Conservation (phyloP, 2,888 invertebrate species). For the Eristalis tenax region DNA sequence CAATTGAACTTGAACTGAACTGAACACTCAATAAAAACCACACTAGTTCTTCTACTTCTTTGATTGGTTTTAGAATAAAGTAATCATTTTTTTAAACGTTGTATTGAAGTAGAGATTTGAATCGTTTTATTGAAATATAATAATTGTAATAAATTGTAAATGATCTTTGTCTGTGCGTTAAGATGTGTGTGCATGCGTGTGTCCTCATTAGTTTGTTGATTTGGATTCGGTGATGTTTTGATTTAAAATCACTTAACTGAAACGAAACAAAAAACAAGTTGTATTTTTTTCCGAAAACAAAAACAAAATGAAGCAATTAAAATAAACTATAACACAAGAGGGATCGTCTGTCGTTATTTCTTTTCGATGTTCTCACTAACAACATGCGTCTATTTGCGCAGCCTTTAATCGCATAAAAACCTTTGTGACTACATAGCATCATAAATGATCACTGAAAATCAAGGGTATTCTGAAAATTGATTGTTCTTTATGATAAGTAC, state of each 20-base stretch:
- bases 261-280: neutral
- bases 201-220: slow-evolving; percentile 27
- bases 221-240: slow-evolving; percentile 5
- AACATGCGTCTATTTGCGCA: too few species aligned
- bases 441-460: too few species aligned
- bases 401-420: too few species aligned
- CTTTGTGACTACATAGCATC: too few species aligned
- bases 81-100: slow-evolving; percentile 26
- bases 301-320: neutral
- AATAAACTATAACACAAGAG: neutral
- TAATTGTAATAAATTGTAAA: slow-evolving; percentile 50
- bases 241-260: neutral
- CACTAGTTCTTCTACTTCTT: slow-evolving; percentile 27
- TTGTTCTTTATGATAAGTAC: too few species aligned
- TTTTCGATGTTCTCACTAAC: neutral
- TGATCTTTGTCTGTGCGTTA: slow-evolving; percentile 42
- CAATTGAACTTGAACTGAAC: neutral
- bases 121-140: slow-evolving; percentile 50
- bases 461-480: too few species aligned
- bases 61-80: slow-evolving; percentile 38
- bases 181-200: slow-evolving; percentile 38
- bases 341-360: neutral
- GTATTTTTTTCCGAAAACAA: neutral
- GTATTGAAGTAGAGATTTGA: slow-evolving; percentile 53
- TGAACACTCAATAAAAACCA: neutral